phyloP scores from a whole-genome alignment of 2,888 invertebrate genomes.

The Andrena flavipes region DNA sequence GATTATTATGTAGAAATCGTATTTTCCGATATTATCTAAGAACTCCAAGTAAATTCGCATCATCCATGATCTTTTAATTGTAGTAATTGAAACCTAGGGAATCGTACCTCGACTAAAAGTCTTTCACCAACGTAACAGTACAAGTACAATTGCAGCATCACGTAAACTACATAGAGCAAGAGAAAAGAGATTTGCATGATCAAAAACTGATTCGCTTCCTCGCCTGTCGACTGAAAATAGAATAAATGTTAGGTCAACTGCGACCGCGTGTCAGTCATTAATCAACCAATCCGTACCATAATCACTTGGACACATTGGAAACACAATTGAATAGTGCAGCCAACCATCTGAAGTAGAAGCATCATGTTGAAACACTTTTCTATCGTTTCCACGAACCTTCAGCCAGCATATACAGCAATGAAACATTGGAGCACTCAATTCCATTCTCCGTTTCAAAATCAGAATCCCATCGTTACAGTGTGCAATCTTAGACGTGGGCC shows the following conservation, averaged over 20 bases:
- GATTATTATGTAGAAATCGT: too few species aligned
- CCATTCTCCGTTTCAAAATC: too few species aligned
- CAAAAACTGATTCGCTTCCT: neutral
- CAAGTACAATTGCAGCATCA: conserved; percentile 70
- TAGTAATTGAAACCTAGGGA: neutral
- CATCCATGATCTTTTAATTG: neutral
- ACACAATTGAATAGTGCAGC: conserved; percentile 73
- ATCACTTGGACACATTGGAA: conserved; percentile 75
- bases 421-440: too few species aligned
- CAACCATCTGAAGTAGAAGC: conserved; percentile 73
- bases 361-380: conserved; percentile 74
- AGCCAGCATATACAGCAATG: neutral
- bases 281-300: conserved; percentile 61
- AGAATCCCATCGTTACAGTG: too few species aligned
- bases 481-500: too few species aligned
- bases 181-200: conserved; percentile 48
- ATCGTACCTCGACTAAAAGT: conserved; percentile 58
- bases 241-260: neutral
- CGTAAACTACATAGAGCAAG: conserved; percentile 53
- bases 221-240: conserved; percentile 42
- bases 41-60: too few species aligned
- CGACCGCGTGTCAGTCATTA: neutral
- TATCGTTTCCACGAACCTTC: conserved; percentile 70
- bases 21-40: too few species aligned
- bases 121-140: conserved; percentile 75